Conservation (phyloP, 2,888 invertebrate genomes). For the Coenonympha arcania region DNA sequence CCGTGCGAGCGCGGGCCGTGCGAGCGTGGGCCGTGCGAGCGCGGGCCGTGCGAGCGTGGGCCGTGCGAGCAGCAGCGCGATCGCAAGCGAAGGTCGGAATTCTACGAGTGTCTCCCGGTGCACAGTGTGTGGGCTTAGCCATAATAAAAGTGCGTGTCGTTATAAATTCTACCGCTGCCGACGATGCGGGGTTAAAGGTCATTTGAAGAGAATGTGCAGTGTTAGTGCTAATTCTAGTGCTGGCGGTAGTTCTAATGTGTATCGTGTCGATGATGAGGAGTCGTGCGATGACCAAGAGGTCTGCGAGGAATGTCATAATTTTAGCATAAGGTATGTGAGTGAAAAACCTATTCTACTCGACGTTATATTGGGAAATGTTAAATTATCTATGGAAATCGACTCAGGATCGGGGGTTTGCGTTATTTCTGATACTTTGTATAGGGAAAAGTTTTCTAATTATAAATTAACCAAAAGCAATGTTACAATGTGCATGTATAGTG, state of each 20-base stretch:
- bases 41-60: too few relatives aligned
- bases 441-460: constrained; percentile 11
- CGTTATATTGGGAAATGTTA: constrained; percentile 9
- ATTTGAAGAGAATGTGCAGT: too few relatives aligned
- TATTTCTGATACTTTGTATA: constrained; percentile 23
- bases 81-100: too few relatives aligned
- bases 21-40: too few relatives aligned
- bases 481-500: constrained; percentile 30
- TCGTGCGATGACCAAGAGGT: background rate
- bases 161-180: too few relatives aligned
- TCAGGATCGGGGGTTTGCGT: constrained; percentile 25
- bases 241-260: background rate
- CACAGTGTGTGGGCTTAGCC: too few relatives aligned
- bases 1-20: too few relatives aligned
- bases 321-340: constrained; percentile 27
- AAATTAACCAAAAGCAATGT: constrained; percentile 13
- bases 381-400: constrained; percentile 26
- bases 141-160: too few relatives aligned
- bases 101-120: too few relatives aligned
- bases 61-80: too few relatives aligned
- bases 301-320: constrained; percentile 24
- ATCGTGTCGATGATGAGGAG: background rate
- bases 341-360: constrained; percentile 18
- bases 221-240: too few relatives aligned
- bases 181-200: too few relatives aligned